These are phyloP conservation scores for Teinopalpus imperialis DNA, from an alignment of 2,888 invertebrate genomes.

Conservation along the genomic window DNA sequence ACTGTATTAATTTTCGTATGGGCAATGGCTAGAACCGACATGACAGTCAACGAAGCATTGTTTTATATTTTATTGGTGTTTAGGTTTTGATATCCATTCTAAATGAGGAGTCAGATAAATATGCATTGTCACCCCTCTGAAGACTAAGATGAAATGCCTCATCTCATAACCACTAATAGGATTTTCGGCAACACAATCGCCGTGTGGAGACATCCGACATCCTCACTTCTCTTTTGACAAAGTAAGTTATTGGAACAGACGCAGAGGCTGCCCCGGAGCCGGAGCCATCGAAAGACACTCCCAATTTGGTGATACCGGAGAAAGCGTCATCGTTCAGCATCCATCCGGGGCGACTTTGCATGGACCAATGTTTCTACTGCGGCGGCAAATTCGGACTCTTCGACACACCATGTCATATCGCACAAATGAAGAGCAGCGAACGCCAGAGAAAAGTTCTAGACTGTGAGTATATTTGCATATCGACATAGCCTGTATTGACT, in stretches of 20 bases:
- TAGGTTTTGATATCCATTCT: too few species aligned
- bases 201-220: too few species aligned
- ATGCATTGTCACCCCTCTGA: too few species aligned
- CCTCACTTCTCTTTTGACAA: too few species aligned
- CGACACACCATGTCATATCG: constrained; percentile 93
- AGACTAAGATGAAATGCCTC: too few species aligned
- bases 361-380: constrained; percentile 93
- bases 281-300: constrained; percentile 70
- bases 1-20: too few species aligned
- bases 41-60: too few species aligned
- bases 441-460: constrained; percentile 90
- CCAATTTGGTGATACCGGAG: constrained; percentile 91
- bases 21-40: too few species aligned
- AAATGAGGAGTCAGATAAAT: too few species aligned
- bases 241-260: constrained; percentile 41
- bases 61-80: too few species aligned
- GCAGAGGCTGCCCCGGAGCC: constrained; percentile 62
- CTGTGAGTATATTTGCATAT: constrained; percentile 75
- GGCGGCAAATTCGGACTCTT: constrained; percentile 93
- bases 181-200: too few species aligned
- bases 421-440: constrained; percentile 91
- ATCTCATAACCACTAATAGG: too few species aligned
- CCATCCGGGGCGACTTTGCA: constrained; percentile 90
- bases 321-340: constrained; percentile 94
- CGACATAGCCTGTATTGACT: background rate